Evolutionary conservation across 2,797 vertebrate genomes (phyloP), one percentile per base, ranked within the genome.

Genomic region (Tachyglossus aculeatus): DNA sequence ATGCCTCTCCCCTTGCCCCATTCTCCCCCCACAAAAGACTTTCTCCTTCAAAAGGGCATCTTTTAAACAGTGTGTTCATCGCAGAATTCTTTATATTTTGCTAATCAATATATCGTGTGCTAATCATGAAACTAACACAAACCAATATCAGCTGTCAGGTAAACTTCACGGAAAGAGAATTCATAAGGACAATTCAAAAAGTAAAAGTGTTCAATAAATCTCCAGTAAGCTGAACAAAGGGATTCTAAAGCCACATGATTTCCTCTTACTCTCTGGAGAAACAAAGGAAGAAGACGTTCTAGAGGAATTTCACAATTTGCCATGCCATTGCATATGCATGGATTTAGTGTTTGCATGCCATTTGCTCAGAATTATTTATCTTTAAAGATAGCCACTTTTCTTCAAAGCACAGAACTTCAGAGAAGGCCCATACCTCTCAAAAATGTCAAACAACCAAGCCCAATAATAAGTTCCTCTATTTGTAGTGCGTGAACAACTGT

Each of bases 271-370:
- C 65, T 76, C 64, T 48, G 75, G 67, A 77, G 64, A 84, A 75
- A 86, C 80, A 88, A 80, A 84, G 66, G n/a, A 67, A 88, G 80
- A 92, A 91, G 90, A 85, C 52, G 71, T 71, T 22, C 66, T 71
- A 74, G 77, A 88, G 56, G 65, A 82, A 61, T 83, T 91, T 75
- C 48, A 52, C 55, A 56, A 1, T n/a, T 84, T 91, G 90, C 88
- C 80, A 14, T 64, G 51, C 76, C 66, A 52, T 34, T 52, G 74
- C 83, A 81, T 90, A 74, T 48, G 40, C 85, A 88, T 89, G 86
- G 86, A 91, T 80, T n/a, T n/a, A n/a, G n/a, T n/a, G n/a, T n/a
- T n/a, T n/a, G n/a, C n/a, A n/a, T n/a, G n/a, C n/a, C n/a, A n/a
- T n/a, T n/a, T n/a, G n/a, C n/a, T n/a, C n/a, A n/a, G n/a, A n/a